Base-by-base conservation (phyloP, 2,797 vertebrate genomes). In the Hemitrygon akajei region DNA sequence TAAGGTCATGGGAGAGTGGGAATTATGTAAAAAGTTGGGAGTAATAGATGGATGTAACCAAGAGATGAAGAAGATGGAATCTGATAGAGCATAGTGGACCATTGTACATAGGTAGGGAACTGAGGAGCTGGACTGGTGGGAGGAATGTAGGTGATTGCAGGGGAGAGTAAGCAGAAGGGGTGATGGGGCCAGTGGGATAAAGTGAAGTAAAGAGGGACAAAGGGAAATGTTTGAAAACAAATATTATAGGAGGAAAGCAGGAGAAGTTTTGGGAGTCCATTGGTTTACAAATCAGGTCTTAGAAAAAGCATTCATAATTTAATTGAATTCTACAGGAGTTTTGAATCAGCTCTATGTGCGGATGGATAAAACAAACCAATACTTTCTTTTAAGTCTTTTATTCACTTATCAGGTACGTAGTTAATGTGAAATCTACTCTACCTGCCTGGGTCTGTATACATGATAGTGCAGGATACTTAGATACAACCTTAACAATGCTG, bases 401-500 rank as follows among this genome's bases (percentile, higher is more conserved):
- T 95, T 96, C 95, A 95, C 96, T 86, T 94, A 89, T 94, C 93
- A 87, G 84, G 94, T 93, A 66, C 71, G 91, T 77, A 75, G 25
- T 96, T 96, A 95, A 89, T 94, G 91, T 93, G 95, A 96, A 96
- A 95, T n/a, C 63, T 95, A 95, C 95, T 94, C 96, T 95, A 5
- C 96, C 96, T 93, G 91, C 40, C 96, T 95, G 94, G 94, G 73
- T 94, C 95, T 94, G 96, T 94, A 95, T 95, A 96, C 96, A 95
- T 0, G 96, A 97, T 97, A 96, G 96, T 96, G 95, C 96, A 95
- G 97, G 96, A 96, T 96, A 96, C 96, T 93, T 75, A 96, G 97
- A 97, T 95, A 96, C 96, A 95, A 94, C 63, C 94, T 93, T 95
- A 96, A 97, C 97, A 97, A 97, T 96, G 63, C 95, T 94, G 71